Evolutionary conservation across 1,140 invertebrate species (phyloP).

Genomic region (Pentalonia nigronervosa): DNA sequence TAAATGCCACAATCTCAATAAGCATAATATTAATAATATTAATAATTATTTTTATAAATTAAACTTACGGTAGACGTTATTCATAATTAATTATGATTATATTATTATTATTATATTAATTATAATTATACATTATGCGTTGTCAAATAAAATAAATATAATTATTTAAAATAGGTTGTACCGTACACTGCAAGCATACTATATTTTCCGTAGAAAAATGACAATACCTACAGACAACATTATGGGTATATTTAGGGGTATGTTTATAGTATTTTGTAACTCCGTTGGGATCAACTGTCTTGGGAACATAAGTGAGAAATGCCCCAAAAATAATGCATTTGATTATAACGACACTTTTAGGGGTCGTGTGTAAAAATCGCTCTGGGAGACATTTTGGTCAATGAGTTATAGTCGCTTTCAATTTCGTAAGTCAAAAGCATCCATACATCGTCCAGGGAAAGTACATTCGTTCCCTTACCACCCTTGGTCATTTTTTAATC

Average conservation of each 20-base stretch:
- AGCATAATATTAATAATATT: background rate
- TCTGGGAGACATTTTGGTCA: conserved; percentile 40
- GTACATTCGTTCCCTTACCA: background rate
- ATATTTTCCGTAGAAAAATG: background rate
- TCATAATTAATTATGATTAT: no score
- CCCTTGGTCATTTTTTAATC: conserved; percentile 13
- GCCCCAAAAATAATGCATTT: background rate
- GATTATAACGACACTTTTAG: conserved; percentile 5
- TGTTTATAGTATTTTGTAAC: background rate
- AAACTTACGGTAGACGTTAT: no score
- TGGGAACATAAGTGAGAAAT: background rate
- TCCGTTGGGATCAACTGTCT: background rate
- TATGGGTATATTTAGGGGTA: background rate
- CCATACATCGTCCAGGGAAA: background rate
- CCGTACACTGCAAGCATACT: background rate
- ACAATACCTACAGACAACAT: background rate
- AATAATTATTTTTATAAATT: background rate
- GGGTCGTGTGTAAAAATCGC: background rate
- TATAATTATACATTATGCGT: background rate
- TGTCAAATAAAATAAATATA: background rate
- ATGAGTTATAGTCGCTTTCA: conserved; percentile 35
- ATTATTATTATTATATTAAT: no score
- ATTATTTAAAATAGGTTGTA: background rate
- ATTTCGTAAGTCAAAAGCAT: background rate
- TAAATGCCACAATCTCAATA: background rate